These are phyloP conservation scores for Sycophaga agraensis DNA, from an alignment of 1,140 invertebrate genomes.

Conservation along the genomic window DNA sequence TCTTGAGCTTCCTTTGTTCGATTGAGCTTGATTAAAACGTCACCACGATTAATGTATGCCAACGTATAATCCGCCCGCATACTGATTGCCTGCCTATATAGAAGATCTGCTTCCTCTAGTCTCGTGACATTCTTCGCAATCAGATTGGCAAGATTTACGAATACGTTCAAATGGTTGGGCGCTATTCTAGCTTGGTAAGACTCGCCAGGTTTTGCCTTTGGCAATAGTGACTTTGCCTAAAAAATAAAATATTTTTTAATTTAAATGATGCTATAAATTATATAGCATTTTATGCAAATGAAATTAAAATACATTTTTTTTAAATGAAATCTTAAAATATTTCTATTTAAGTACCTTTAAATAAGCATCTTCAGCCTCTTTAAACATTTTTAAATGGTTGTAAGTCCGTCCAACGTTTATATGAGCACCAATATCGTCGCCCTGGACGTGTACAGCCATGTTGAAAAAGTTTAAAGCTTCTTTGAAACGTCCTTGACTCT, in stretches of 20 bases:
- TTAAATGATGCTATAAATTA: too few species aligned
- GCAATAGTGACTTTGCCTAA: constrained; percentile 83
- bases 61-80: constrained; percentile 97
- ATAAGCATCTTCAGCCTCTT: constrained; percentile 91
- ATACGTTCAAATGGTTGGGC: constrained; percentile 94
- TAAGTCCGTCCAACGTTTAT: constrained; percentile 95
- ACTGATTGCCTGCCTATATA: constrained; percentile 92
- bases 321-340: too few species aligned
- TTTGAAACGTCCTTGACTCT: constrained; percentile 78
- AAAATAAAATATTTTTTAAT: too few species aligned
- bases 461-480: constrained; percentile 91
- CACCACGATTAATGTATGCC: constrained; percentile 95
- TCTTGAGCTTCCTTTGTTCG: constrained; percentile 92
- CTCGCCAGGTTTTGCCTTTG: constrained; percentile 88
- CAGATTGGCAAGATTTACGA: constrained; percentile 92
- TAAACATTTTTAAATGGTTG: constrained; percentile 87
- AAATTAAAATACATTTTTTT: too few species aligned
- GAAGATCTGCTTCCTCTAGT: constrained; percentile 89
- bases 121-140: constrained; percentile 91
- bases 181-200: constrained; percentile 94
- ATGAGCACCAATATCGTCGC: constrained; percentile 94
- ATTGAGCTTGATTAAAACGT: constrained; percentile 94
- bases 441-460: constrained; percentile 89
- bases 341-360: constrained; percentile 62
- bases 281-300: too few species aligned